Evolutionary conservation across 2,888 invertebrate species (phyloP).

Genomic region (Eristalinus aeneus): DNA sequence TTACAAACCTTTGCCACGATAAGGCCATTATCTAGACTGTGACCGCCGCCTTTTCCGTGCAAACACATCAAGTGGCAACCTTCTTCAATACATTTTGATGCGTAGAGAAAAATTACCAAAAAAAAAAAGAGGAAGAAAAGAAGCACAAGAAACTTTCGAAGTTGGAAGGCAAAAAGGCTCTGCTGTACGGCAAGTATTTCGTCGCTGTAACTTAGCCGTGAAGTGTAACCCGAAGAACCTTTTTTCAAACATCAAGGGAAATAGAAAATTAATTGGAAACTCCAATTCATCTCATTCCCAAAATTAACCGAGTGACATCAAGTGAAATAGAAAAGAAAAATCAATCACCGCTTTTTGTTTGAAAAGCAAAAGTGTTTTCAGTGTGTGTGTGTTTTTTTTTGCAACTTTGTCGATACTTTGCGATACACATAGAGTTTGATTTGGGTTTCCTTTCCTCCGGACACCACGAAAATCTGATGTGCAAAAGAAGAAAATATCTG

Average conservation of each 20-base stretch:
- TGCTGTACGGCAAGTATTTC: slow-evolving; percentile 51
- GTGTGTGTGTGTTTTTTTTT: slow-evolving; percentile 45
- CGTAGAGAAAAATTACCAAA: slow-evolving; percentile 68
- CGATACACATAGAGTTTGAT: slow-evolving; percentile 27
- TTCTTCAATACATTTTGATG: slow-evolving; percentile 40
- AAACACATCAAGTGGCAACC: not conserved
- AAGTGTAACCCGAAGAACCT: slow-evolving; percentile 60
- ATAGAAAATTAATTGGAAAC: slow-evolving; percentile 39
- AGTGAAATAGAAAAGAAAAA: slow-evolving; percentile 42
- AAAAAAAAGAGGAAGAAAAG: slow-evolving; percentile 39
- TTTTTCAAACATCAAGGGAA: slow-evolving; percentile 28
- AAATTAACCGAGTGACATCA: slow-evolving; percentile 30
- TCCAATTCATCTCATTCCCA: slow-evolving; percentile 26
- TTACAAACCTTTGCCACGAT: not conserved
- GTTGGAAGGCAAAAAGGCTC: slow-evolving; percentile 55
- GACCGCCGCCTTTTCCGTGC: not conserved
- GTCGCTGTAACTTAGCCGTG: slow-evolving; percentile 27
- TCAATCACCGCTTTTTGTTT: slow-evolving; percentile 44
- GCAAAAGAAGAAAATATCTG: slow-evolving; percentile 43
- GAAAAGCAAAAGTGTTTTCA: slow-evolving; percentile 55
- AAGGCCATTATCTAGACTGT: not conserved
- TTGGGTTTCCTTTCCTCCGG: slow-evolving; percentile 26
- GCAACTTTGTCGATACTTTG: slow-evolving; percentile 47
- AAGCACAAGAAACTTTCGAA: slow-evolving; percentile 18
- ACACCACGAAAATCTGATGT: slow-evolving; percentile 44